Percentiles rank a stretch among this genome's conserved stretches.
Evolutionary conservation across 1,140 invertebrate species (phyloP).

Genomic region (Drosophila guanche): DNA sequence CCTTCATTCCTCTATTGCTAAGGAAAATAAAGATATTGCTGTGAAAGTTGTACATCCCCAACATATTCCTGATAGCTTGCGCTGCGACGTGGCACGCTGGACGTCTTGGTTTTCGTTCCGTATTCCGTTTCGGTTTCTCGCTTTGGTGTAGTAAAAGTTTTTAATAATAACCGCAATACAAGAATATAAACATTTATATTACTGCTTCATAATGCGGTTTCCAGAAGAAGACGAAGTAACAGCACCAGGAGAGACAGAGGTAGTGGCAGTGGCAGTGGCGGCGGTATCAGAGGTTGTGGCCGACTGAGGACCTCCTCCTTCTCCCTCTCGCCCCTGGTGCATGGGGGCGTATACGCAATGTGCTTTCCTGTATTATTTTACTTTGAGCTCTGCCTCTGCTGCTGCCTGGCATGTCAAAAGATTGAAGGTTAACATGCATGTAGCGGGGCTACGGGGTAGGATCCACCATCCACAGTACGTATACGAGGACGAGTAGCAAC

Average conservation of each 20-base stretch:
- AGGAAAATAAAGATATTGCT: slow-evolving; percentile 69
- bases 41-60: slow-evolving; percentile 55
- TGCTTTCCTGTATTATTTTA: slow-evolving; percentile 56
- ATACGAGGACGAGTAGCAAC: slow-evolving; percentile 1
- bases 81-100: background rate
- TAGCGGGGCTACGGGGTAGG: background rate
- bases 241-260: background rate
- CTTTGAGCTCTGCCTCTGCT: slow-evolving; percentile 53
- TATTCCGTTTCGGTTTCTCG: slow-evolving; percentile 9
- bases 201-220: slow-evolving; percentile 74
- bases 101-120: slow-evolving; percentile 23
- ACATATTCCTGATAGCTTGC: too few species aligned
- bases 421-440: slow-evolving; percentile 66
- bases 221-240: background rate
- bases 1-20: background rate
- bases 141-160: slow-evolving; percentile 73
- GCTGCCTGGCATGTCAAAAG: slow-evolving; percentile 58
- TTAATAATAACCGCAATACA: slow-evolving; percentile 82
- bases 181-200: slow-evolving; percentile 83
- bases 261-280: background rate
- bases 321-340: too few species aligned
- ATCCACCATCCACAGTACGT: slow-evolving; percentile 1
- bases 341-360: slow-evolving; percentile 58
- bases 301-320: slow-evolving; percentile 20
- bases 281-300: background rate